Evolutionary conservation across 2,888 invertebrate genomes (phyloP).

Genomic region (Pinctada fucata): DNA sequence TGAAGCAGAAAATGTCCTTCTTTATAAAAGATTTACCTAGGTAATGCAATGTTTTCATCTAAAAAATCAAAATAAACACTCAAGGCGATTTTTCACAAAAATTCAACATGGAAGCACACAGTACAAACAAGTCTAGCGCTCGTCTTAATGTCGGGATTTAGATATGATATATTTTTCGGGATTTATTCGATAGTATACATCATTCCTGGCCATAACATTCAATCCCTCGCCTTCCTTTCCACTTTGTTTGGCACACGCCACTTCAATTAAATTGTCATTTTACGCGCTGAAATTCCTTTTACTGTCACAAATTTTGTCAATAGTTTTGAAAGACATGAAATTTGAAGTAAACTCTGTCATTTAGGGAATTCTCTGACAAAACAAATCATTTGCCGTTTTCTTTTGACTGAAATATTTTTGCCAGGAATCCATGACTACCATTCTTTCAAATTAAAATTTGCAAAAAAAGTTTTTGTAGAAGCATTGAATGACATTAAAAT

Average conservation of each 20-base stretch:
- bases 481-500: too few relatives aligned
- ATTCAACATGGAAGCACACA: neutral
- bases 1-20: neutral
- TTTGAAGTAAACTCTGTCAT: neutral
- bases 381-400: neutral
- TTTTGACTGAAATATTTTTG: too few relatives aligned
- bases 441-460: too few relatives aligned
- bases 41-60: neutral
- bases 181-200: neutral
- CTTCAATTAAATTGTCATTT: conserved; percentile 2
- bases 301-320: conserved; percentile 1
- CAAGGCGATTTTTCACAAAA: neutral
- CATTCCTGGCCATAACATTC: neutral
- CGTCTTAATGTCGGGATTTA: neutral
- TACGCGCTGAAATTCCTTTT: neutral
- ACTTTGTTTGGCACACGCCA: conserved; percentile 15
- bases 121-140: neutral
- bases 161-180: neutral
- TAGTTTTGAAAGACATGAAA: conserved; percentile 2
- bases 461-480: too few relatives aligned
- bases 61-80: neutral
- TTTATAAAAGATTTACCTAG: neutral
- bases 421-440: too few relatives aligned
- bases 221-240: neutral
- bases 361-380: neutral